A percentile compares a stretch with the other conserved stretches of the same genome.
phyloP scores from a whole-genome alignment of 37 sponge, comb jelly and placozoan genomes.

The Tethya wilhelma region DNA sequence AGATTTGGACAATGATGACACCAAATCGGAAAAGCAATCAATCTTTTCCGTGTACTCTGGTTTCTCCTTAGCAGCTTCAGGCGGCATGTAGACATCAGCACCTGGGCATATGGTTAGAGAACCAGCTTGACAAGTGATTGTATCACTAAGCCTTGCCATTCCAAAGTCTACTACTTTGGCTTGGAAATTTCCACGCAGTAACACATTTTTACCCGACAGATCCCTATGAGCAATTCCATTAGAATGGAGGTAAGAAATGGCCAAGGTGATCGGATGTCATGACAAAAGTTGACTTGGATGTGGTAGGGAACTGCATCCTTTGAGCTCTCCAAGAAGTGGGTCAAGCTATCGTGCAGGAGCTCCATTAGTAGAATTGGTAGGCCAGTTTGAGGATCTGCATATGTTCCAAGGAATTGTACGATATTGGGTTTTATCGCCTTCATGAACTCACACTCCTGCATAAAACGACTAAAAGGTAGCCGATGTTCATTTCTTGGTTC shows the following conservation, averaged over 20 bases:
- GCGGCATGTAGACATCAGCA: constrained; percentile 4
- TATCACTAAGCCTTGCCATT: neutral
- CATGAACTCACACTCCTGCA: too few relatives aligned
- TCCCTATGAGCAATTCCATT: constrained; percentile 8
- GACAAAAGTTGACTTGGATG: too few relatives aligned
- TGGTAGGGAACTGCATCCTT: too few relatives aligned
- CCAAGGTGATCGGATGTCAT: constrained; percentile 1
- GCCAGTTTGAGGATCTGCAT: neutral
- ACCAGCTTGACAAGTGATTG: neutral
- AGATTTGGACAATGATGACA: neutral
- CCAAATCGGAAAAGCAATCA: constrained; percentile 9
- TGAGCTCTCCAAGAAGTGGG: too few relatives aligned
- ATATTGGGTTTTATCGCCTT: constrained; percentile 7
- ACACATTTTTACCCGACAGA: constrained; percentile 11
- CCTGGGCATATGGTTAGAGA: constrained; percentile 14
- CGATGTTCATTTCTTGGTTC: too few relatives aligned
- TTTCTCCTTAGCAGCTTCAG: constrained; percentile 2
- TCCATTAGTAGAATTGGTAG: constrained; percentile 11
- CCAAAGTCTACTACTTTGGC: constrained; percentile 27
- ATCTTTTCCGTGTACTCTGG: constrained; percentile 5
- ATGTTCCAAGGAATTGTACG: constrained; percentile 11
- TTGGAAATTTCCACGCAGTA: neutral
- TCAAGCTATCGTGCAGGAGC: too few relatives aligned
- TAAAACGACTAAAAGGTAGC: too few relatives aligned
- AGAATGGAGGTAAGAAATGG: constrained; percentile 19